Evolutionary conservation across 2,888 invertebrate genomes (phyloP).

Genomic region (Hirtodrosophila confusa): DNA sequence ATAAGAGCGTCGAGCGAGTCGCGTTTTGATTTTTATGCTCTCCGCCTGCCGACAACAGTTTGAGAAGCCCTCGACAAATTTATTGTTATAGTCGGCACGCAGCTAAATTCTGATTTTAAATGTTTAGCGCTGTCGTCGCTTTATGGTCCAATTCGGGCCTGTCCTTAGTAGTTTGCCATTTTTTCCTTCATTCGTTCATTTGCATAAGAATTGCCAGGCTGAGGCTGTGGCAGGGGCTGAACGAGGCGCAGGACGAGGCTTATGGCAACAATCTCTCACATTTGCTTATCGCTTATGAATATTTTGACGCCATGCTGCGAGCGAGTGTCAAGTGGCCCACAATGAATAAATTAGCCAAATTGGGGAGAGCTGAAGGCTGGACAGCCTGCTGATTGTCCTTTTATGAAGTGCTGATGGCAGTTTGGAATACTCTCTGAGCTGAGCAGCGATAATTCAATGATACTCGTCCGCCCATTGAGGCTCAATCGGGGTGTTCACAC

Average conservation of each 20-base stretch:
- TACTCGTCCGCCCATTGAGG: conserved; percentile 2
- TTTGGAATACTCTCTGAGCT: conserved; percentile 23
- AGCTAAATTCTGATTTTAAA: conserved; percentile 65
- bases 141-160: conserved; percentile 64
- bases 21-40: conserved; percentile 73
- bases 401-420: conserved; percentile 65
- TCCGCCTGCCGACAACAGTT: conserved; percentile 26
- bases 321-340: conserved; percentile 46
- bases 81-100: conserved; percentile 54
- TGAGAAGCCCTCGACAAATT: conserved; percentile 32
- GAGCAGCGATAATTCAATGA: conserved; percentile 5
- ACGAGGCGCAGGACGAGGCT: conserved; percentile 2
- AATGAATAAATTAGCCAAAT: conserved; percentile 69
- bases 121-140: conserved; percentile 52
- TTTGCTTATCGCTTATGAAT: conserved; percentile 72
- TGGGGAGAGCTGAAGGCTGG: conserved; percentile 18
- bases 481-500: background rate
- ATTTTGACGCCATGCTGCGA: conserved; percentile 64
- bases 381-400: conserved; percentile 60
- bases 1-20: conserved; percentile 61
- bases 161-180: conserved; percentile 52
- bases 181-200: conserved; percentile 12
- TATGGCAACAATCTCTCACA: conserved; percentile 45
- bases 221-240: no score
- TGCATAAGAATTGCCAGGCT: conserved; percentile 46